phyloP scores from a whole-genome alignment of 1,140 invertebrate species.

The Hypsibius dujardini region DNA sequence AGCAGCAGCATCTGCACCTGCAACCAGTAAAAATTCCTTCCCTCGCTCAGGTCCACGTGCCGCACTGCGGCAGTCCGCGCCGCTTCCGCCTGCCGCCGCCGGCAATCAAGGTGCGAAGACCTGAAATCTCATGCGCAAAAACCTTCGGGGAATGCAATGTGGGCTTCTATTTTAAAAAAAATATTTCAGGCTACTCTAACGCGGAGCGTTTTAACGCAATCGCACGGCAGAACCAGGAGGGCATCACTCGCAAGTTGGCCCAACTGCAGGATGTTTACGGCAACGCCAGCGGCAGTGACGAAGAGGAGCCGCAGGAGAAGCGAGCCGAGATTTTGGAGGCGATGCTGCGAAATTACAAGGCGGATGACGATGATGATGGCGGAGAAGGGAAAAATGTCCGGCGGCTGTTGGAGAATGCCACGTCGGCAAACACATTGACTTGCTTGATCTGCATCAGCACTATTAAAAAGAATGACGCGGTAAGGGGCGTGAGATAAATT shows the following conservation, averaged over 20 bases:
- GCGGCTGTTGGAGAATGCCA: not conserved
- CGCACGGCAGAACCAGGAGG: not conserved
- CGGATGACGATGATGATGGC: constrained; percentile 4
- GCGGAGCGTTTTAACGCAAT: not conserved
- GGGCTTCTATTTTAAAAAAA: not conserved
- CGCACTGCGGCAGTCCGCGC: too few relatives aligned
- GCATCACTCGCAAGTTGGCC: not conserved
- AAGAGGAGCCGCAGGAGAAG: not conserved
- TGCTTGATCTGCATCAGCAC: constrained; percentile 80
- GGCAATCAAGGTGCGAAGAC: too few relatives aligned
- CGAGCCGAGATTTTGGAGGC: not conserved
- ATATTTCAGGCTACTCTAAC: constrained; percentile 11
- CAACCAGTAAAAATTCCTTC: too few relatives aligned
- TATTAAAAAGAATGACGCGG: constrained; percentile 57
- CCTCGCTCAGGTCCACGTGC: too few relatives aligned
- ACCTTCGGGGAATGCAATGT: too few relatives aligned
- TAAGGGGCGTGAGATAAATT: constrained; percentile 33
- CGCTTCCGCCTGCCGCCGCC: too few relatives aligned
- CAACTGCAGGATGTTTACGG: not conserved
- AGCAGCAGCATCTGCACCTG: too few relatives aligned
- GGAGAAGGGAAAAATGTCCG: not conserved
- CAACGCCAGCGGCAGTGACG: not conserved
- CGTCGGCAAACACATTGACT: not conserved
- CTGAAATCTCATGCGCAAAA: too few relatives aligned
- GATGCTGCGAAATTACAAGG: not conserved